These are phyloP conservation scores for Chunga burmeisteri DNA, from an alignment of 2,113 vertebrate genomes.

Conservation along the genomic window DNA sequence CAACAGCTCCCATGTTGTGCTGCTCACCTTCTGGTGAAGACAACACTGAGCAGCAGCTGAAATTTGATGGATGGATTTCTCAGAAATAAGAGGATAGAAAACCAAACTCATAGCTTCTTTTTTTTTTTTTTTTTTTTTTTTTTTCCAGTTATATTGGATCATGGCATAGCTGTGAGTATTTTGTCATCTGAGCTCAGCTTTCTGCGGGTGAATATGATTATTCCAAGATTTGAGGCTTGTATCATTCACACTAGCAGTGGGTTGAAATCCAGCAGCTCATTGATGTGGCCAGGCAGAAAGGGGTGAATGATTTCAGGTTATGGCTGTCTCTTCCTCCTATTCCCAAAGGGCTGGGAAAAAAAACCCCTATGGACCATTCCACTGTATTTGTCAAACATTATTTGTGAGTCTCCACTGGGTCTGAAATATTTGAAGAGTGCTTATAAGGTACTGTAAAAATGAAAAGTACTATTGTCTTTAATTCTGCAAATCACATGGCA, in stretches of 20 bases:
- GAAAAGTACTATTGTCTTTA: background rate
- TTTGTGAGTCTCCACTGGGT: background rate
- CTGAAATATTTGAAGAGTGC: background rate
- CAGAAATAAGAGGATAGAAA: background rate
- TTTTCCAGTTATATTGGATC: background rate
- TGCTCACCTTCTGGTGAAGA: background rate
- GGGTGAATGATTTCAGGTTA: background rate
- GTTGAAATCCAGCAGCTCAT: background rate
- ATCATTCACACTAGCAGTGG: background rate
- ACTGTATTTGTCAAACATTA: background rate
- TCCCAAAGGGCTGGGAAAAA: background rate
- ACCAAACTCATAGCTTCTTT: background rate
- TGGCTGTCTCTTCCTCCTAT: background rate
- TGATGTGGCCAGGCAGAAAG: background rate
- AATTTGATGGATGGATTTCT: conserved; percentile 4
- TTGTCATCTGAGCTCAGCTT: background rate
- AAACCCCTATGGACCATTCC: background rate
- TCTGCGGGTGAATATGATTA: background rate
- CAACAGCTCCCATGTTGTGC: background rate
- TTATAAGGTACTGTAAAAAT: background rate
- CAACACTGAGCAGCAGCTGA: background rate
- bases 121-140: background rate
- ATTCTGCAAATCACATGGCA: background rate
- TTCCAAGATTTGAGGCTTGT: background rate
- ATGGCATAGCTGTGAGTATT: background rate